Base-by-base conservation (phyloP, 2,113 vertebrate genomes). In the Poicephalus gulielmi region DNA sequence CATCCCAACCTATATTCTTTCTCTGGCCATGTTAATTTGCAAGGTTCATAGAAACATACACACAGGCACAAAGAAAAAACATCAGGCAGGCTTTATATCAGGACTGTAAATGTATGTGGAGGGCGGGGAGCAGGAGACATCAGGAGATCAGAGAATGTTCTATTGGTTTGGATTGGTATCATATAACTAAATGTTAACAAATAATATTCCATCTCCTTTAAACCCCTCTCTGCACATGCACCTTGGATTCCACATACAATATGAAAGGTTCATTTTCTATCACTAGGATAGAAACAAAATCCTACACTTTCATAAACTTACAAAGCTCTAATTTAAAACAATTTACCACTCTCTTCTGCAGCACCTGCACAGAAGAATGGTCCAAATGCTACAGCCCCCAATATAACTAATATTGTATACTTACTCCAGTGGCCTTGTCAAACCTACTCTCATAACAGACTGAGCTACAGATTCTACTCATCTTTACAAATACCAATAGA, bases 291-390 rank as follows among this genome's bases (percentile, higher is more conserved):
- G 33, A 23, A 74, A 63, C 67, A 60, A 49, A 70, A 18, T 9
- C 37, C 47, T 53, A 64, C 22, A 30, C 18, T 60, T 90, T 22
- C 52, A 82, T 76, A 82, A 85, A 33, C 13, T 41, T 64, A 60
- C 47, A 82, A 63, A 95, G 74, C 16, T 93, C 25, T 88, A 71
- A 46, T 71, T 60, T 82, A 43, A 90, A 95, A 75, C 66, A 75
- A 90, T 91, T 91, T 68, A 44, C 24, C 31, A 52, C 10, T 66
- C n/a, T 80, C 47, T 76, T 53, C 70, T 33, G 67, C 13, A 63
- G 60, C 41, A 70, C n/a, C 79, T 70, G 59, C 37, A 92, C 33
- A 71, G 57, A 44, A 70, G 53, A 78, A 75, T 0, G 0, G 17
- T 43, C 39, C 50, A 74, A 67, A 53, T 19, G 12, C 47, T 55